Conservation (phyloP, 2,797 vertebrate species). For the Poecile montanus region DNA sequence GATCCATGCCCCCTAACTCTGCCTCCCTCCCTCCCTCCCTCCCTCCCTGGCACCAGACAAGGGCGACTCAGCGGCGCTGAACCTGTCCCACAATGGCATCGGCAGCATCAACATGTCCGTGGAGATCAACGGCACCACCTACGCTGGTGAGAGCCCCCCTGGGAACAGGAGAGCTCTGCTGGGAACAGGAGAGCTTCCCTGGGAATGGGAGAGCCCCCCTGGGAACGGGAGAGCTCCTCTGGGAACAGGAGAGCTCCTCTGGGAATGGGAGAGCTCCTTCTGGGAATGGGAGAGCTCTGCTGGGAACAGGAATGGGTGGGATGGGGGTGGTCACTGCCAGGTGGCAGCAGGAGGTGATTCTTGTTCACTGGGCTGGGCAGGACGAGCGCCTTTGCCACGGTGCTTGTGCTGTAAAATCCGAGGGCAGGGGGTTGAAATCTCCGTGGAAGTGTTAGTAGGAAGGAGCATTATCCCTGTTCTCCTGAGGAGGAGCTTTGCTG, state of each 20-base stretch:
- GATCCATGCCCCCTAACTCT: background rate
- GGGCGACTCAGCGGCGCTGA: conserved; percentile 83
- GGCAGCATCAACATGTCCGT: conserved; percentile 96
- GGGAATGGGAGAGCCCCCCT: background rate
- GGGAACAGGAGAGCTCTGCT: background rate
- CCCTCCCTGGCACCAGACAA: conserved; percentile 83
- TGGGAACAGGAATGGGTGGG: background rate
- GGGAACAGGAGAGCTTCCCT: background rate
- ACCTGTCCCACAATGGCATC: conserved; percentile 85
- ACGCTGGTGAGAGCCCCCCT: conserved; percentile 82
- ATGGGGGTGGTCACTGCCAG: background rate
- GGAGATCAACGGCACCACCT: conserved; percentile 94
- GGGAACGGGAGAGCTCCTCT: background rate
- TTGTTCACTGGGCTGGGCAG: background rate
- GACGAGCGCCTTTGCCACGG: background rate
- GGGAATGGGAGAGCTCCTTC: background rate
- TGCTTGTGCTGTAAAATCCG: too few relatives aligned
- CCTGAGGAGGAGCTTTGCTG: background rate
- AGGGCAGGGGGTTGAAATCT: background rate
- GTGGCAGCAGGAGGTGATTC: fast-evolving
- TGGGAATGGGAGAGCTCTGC: background rate
- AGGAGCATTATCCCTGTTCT: background rate
- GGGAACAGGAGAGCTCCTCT: background rate
- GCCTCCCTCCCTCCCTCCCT: background rate
- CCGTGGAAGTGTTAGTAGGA: fast-evolving